Base-by-base conservation (phyloP, 2,797 vertebrate species). In the Adrianichthys oophorus region DNA sequence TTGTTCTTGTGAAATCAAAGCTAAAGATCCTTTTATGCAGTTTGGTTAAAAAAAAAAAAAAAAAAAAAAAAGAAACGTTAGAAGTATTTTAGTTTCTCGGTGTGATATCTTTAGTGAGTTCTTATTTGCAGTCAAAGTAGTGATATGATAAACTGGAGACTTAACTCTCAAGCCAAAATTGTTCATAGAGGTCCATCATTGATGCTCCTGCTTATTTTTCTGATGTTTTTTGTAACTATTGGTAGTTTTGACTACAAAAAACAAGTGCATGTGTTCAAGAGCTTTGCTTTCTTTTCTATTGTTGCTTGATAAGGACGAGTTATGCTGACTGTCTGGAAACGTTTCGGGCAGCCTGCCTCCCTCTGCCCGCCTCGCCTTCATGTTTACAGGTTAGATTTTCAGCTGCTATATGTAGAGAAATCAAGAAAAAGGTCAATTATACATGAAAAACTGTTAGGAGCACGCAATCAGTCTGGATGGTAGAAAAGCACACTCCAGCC, bases 111-210 rank as follows among this genome's bases (percentile, higher is more conserved):
- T 68, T 70, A 70, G 56, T 62, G 72, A 80, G 60, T 62, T 79
- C 49, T 43, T 62, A 68, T 37, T 62, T 78, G 65, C 72, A 78
- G 77, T 78, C 49, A 14, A 81, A 84, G 60, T 52, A 41, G 43
- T 65, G 47, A 71, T 59, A 67, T 18, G 83, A 70, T 60, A 56
- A 78, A 81, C 53, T 78, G 66, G 71, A 82, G 72, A 81, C 79
- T 63, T 74, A 54, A 68, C 76, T 89, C 74, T 85, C 70, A 87
- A 87, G 83, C 85, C 85, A 91, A 90, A 87, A 84, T 51, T 26
- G 55, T 10, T 49, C 41, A 74, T 76, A 78, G 83, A 80, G 66
- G 40, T n/a, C 63, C 52, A 21, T 13, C 12, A 14, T 19, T 23
- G 45, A 37, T 37, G 32, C 32, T 37, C 10, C 13, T 37, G 32